phyloP scores from a whole-genome alignment of 2,888 invertebrate genomes.

The Coleophora flavipennella region DNA sequence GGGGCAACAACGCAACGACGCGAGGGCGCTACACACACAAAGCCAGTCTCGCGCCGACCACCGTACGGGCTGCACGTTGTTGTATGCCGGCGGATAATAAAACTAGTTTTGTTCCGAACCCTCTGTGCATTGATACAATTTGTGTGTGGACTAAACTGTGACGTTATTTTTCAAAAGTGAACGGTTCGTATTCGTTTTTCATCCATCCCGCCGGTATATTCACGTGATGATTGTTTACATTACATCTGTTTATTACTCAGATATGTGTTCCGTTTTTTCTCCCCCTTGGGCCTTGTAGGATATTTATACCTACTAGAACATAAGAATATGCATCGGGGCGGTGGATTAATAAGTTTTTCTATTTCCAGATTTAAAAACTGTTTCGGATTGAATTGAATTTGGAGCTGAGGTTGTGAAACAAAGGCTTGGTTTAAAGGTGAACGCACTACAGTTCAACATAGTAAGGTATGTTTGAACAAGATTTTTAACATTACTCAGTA shows the following conservation, averaged over 20 bases:
- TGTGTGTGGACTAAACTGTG: constrained; percentile 62
- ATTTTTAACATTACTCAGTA: constrained; percentile 13
- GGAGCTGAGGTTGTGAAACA: constrained; percentile 66
- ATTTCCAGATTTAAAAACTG: constrained; percentile 67
- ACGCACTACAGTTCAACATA: constrained; percentile 55
- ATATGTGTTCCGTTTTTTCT: constrained; percentile 49
- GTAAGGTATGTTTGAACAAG: constrained; percentile 57
- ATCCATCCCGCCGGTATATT: constrained; percentile 29
- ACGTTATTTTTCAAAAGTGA: constrained; percentile 48
- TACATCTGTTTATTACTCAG: constrained; percentile 47
- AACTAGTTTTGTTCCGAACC: constrained; percentile 66
- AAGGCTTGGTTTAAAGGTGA: constrained; percentile 59
- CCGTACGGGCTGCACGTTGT: constrained; percentile 44
- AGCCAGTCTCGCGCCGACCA: constrained; percentile 72
- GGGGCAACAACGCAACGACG: constrained; percentile 18
- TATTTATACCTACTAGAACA: constrained; percentile 47
- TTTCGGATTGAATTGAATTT: constrained; percentile 62
- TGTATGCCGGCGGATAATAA: constrained; percentile 58
- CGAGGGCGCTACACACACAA: constrained; percentile 50
- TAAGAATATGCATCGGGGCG: constrained; percentile 48
- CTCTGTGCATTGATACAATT: constrained; percentile 44
- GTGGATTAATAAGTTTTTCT: constrained; percentile 63
- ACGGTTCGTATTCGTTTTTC: constrained; percentile 52
- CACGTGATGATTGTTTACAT: constrained; percentile 59
- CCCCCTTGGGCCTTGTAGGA: constrained; percentile 38